These are phyloP conservation scores for Lymantria dispar DNA, from an alignment of 2,888 invertebrate species.

Conservation along the genomic window DNA sequence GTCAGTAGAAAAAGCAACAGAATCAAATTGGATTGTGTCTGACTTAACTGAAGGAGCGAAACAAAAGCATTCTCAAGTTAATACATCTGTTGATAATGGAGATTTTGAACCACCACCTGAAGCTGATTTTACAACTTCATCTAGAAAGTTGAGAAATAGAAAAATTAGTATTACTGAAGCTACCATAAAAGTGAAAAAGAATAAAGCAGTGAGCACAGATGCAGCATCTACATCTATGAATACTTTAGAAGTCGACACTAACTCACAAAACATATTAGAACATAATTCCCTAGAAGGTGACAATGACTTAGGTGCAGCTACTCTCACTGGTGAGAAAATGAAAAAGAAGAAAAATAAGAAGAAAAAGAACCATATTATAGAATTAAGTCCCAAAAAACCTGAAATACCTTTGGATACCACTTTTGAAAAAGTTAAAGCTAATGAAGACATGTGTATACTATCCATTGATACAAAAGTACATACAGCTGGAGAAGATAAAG, in stretches of 20 bases:
- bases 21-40: conserved; percentile 10
- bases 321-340: not conserved
- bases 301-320: conserved; percentile 1
- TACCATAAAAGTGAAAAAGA: not conserved
- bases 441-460: not conserved
- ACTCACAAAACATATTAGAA: not conserved
- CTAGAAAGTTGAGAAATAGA: conserved; percentile 3
- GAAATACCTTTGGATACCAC: not conserved
- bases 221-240: not conserved
- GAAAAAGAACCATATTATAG: not conserved
- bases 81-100: not conserved
- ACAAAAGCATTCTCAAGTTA: not conserved
- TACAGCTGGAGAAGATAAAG: not conserved
- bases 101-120: conserved; percentile 1
- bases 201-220: not conserved
- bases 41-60: not conserved
- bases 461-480: not conserved
- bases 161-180: conserved; percentile 3
- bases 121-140: not conserved
- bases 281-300: not conserved
- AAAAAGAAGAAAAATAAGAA: conserved; percentile 7
- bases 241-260: not conserved
- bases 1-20: conserved; percentile 1
- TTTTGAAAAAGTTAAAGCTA: not conserved
- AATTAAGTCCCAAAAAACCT: not conserved